Base-by-base conservation (phyloP, 2,888 invertebrate genomes). In the Spodoptera exigua region DNA sequence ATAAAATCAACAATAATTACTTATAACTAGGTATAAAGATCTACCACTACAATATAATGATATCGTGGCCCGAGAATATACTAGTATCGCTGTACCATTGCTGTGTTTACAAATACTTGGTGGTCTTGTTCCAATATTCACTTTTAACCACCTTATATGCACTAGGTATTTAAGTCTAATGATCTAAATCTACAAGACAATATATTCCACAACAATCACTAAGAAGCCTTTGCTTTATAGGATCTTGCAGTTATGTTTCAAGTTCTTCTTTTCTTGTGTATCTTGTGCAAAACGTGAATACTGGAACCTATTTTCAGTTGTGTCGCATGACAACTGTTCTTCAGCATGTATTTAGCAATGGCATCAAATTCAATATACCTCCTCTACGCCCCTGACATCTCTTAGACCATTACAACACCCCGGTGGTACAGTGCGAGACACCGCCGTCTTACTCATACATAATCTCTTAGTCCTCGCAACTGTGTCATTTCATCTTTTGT, bases 351-450 rank as follows among this genome's bases (percentile, higher is more conserved):
- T 56, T 62, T 48, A 76, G 72, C 78, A 78, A 78, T 78, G 78
- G 78, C 69, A 83, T 86, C 81, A n/a, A n/a, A n/a, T n/a, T n/a
- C n/a, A 80, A 76, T 66, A 56, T 75, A 88, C 90, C 89, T 87
- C 87, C 92, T 77, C 86, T 94, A 94, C 94, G 94, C 94, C 88
- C 93, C 94, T 94, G 94, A 92, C 92, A 87, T 81, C 88, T 92
- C 92, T 93, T 88, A 84, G 91, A 91, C 92, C 92, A 87, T 85
- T 60, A 58, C 76, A 89, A 89, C 94, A 93, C 93, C 94, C 94
- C 93, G 92, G 92, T 82, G 76, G 72, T 82, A 90, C 93, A 93
- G 92, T 89, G 91, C 91, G 93, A 92, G 92, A 53, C 34, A 48
- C 69, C 72, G 45, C 68, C 68, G 35, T 41, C 27, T 40, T 18